phyloP scores from a whole-genome alignment of 2,888 invertebrate species.

The Watsonalla cultraria region DNA sequence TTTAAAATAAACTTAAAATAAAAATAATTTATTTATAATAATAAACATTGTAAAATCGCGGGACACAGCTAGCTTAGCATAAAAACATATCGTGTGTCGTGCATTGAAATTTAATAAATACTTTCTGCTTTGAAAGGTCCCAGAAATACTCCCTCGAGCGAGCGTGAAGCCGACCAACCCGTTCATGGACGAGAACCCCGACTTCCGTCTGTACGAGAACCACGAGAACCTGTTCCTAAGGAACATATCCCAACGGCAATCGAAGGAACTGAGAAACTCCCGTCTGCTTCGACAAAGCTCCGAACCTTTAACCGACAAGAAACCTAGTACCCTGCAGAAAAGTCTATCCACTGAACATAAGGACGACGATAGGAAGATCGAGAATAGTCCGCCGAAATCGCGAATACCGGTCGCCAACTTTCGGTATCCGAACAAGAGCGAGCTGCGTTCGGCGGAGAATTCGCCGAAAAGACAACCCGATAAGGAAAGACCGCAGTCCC shows the following conservation, averaged over 20 bases:
- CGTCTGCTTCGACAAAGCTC: conserved; percentile 61
- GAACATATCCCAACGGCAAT: conserved; percentile 63
- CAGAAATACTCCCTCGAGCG: conserved; percentile 62
- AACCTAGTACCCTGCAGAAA: conserved; percentile 47
- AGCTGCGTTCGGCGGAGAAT: conserved; percentile 51
- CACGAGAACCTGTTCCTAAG: conserved; percentile 65
- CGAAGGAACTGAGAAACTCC: conserved; percentile 58
- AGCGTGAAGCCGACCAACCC: conserved; percentile 52
- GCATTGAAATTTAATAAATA: neutral
- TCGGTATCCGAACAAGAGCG: conserved; percentile 66
- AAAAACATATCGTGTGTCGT: neutral
- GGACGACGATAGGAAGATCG: conserved; percentile 37
- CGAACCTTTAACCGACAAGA: conserved; percentile 59
- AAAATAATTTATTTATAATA: too few species aligned
- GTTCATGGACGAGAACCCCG: conserved; percentile 45
- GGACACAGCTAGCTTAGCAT: neutral
- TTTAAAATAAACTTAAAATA: too few species aligned
- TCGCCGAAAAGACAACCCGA: conserved; percentile 51
- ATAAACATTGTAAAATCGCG: too few species aligned
- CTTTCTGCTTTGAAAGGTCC: conserved; percentile 38
- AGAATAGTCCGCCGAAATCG: conserved; percentile 52
- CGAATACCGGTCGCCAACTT: conserved; percentile 72
- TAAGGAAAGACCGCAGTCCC: conserved; percentile 17
- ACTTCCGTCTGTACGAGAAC: conserved; percentile 62
- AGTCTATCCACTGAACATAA: conserved; percentile 63